Conservation (phyloP, 2,888 invertebrate genomes). For the Agrotis clavis region DNA sequence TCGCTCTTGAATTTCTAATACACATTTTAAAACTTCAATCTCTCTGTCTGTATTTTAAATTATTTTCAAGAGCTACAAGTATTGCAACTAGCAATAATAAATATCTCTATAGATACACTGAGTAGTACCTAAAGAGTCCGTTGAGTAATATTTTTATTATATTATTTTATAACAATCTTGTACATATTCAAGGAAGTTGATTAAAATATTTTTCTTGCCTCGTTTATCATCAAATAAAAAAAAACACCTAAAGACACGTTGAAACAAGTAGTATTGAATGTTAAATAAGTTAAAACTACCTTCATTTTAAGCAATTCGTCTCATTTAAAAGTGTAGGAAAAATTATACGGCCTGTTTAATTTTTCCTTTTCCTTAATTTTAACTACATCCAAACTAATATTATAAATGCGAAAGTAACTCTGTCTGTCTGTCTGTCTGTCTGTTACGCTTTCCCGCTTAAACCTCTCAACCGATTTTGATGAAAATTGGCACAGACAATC, state of each 20-base stretch:
- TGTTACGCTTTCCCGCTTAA: too few relatives aligned
- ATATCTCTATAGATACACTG: not conserved
- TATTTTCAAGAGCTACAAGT: too few relatives aligned
- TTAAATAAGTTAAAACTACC: not conserved
- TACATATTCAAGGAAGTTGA: not conserved
- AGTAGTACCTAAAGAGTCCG: not conserved
- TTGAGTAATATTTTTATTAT: conserved; percentile 1
- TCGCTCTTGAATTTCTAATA: not conserved
- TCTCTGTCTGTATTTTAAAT: too few relatives aligned
- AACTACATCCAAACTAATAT: too few relatives aligned
- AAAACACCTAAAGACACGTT: not conserved
- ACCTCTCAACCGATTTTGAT: too few relatives aligned
- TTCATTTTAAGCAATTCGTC: not conserved
- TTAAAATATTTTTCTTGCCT: not conserved
- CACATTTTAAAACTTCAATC: too few relatives aligned
- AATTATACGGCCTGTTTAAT: not conserved
- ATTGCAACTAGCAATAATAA: too few relatives aligned
- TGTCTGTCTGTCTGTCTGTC: too few relatives aligned
- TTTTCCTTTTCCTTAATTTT: not conserved
- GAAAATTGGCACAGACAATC: too few relatives aligned
- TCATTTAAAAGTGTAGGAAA: not conserved
- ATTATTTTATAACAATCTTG: not conserved
- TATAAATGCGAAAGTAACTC: too few relatives aligned
- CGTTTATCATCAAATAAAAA: conserved; percentile 10
- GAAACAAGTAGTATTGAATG: not conserved